Base-by-base conservation (phyloP, 2,113 vertebrate species). In the Nettapus auritus region DNA sequence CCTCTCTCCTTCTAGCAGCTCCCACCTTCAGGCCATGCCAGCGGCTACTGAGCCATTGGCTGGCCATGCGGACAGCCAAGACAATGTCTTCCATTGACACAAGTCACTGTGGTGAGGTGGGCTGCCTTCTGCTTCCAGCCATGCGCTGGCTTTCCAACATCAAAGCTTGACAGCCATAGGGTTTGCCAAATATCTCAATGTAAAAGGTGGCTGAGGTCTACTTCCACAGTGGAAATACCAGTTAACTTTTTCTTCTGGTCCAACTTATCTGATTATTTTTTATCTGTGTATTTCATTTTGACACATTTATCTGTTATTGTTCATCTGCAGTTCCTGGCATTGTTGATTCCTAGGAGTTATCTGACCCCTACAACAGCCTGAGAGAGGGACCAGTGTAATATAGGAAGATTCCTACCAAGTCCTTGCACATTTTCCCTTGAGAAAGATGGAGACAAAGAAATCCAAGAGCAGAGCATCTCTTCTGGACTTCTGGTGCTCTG, bases 21-120 rank as follows among this genome's bases (percentile, higher is more conserved):
- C 21, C 23, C 6, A 2, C 33, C 1, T 2, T 19, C 2, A 2
- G 28, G 17, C 14, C 0, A 0, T 74, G 40, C 31, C 0, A 1
- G 14, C 20, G 38, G 6, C 38, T 0, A 1, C 33, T 38, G 53
- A 76, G 38, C 13, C 19, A 11, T 11, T 28, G 71, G 13, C 79
- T 53, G 55, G 1, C 1, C 4, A 5, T 3, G 3, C 42, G 53
- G 66, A 11, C 10, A 70, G n/a, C 13, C 0, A 4, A 36, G 13
- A 8, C 48, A 25, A 33, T 3, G 5, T 15, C n/a, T 55, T 48
- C n/a, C 33, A 20, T 9, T 38, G 46, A 36, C 36, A 19, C 34
- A 25, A 21, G 28, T 19, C 0, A 3, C 38, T 56, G 15, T 13
- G 20, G 15, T 18, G 33, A 66, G 22, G 6, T 36, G 42, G 9